phyloP scores from a whole-genome alignment of 2,797 vertebrate species.

The Brachymystax lenok region DNA sequence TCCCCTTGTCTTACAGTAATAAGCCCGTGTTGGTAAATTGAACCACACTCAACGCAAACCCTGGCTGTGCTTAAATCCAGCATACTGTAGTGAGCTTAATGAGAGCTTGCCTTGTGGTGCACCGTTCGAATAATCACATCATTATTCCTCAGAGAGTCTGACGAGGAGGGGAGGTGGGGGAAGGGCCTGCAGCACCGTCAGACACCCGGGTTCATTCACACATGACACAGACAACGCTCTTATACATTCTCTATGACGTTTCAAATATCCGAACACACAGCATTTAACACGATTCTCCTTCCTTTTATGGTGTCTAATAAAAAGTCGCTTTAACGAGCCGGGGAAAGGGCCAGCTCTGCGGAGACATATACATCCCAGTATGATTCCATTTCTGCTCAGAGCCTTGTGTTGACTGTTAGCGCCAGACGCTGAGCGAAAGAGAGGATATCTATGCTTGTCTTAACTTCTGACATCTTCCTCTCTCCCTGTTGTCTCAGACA shows the following conservation, averaged over 20 bases:
- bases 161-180: background rate
- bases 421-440: background rate
- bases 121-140: constrained; percentile 10
- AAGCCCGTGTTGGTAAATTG: constrained; percentile 17
- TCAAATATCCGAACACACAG: constrained; percentile 14
- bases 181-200: background rate
- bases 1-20: constrained; percentile 17
- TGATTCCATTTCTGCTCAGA: background rate
- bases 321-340: constrained; percentile 30
- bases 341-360: background rate
- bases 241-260: constrained; percentile 17
- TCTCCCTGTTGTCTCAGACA: constrained; percentile 73
- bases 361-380: background rate
- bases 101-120: background rate
- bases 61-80: constrained; percentile 29
- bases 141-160: constrained; percentile 19
- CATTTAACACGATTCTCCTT: constrained; percentile 10
- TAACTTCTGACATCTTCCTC: background rate
- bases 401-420: background rate
- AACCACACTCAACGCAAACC: constrained; percentile 14
- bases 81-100: constrained; percentile 4
- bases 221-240: background rate
- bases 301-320: constrained; percentile 31
- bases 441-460: background rate
- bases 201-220: background rate